Evolutionary conservation across 2,113 vertebrate species (phyloP).

Genomic region (Gallinago jamesoni): DNA sequence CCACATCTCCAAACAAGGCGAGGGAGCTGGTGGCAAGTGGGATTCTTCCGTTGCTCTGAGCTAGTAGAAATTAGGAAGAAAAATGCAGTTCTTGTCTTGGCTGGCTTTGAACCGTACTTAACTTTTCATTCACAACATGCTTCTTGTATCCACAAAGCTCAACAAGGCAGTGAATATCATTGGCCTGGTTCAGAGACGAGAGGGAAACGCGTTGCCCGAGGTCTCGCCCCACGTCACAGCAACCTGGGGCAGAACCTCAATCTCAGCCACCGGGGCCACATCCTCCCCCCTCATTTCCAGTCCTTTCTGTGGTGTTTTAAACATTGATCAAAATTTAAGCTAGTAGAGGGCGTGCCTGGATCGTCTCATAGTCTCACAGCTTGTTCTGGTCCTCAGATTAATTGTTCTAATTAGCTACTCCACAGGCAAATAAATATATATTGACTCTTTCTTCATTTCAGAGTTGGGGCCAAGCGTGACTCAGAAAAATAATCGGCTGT

Average conservation of each 20-base stretch:
- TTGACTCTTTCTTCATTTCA: background rate
- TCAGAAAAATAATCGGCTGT: background rate
- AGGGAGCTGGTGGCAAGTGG: constrained; percentile 47
- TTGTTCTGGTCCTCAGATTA: background rate
- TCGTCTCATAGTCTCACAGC: constrained; percentile 3
- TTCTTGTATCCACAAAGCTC: constrained; percentile 48
- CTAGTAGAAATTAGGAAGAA: constrained; percentile 60
- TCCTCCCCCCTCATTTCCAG: background rate
- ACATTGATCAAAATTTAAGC: constrained; percentile 5
- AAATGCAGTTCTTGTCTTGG: constrained; percentile 63
- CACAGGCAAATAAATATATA: constrained; percentile 20
- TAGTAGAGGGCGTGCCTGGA: background rate
- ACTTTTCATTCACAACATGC: constrained; percentile 60
- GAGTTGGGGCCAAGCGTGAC: background rate
- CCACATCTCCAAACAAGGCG: constrained; percentile 51
- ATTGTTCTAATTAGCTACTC: constrained; percentile 42
- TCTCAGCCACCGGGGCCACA: background rate
- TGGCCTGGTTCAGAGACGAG: background rate
- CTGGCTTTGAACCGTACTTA: constrained; percentile 61
- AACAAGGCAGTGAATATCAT: background rate
- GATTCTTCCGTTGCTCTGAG: constrained; percentile 62
- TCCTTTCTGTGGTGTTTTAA: background rate
- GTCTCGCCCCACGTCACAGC: background rate
- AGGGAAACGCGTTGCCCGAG: background rate
- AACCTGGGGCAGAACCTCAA: background rate